Evolutionary conservation across 1,140 invertebrate species (phyloP).

Genomic region (Heliconius hermathena): DNA sequence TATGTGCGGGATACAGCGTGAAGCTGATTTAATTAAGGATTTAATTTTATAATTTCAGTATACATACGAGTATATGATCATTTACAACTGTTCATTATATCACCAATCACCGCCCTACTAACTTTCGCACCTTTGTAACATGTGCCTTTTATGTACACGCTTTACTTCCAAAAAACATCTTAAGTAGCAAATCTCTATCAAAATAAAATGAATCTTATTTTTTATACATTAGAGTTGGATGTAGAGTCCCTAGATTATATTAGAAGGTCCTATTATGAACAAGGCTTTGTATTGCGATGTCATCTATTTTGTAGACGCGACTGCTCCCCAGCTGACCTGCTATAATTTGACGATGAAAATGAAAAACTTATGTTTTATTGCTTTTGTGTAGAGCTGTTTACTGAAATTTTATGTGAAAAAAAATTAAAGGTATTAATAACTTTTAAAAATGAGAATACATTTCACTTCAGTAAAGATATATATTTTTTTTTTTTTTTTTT

Average conservation of each 20-base stretch:
- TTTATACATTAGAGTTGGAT: background rate
- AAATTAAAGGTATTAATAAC: background rate
- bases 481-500: too few relatives aligned
- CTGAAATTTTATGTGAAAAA: background rate
- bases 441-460: background rate
- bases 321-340: conserved; percentile 47
- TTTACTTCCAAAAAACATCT: background rate
- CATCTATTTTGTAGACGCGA: conserved; percentile 53
- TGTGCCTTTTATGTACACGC: conserved; percentile 52
- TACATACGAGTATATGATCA: background rate
- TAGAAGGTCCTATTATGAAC: conserved; percentile 9
- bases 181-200: background rate
- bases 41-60: background rate
- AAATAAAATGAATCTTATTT: background rate
- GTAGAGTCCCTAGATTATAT: background rate
- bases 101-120: conserved; percentile 46
- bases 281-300: conserved; percentile 44
- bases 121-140: conserved; percentile 59
- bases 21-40: too few relatives aligned
- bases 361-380: conserved; percentile 1
- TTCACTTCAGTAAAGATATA: background rate
- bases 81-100: conserved; percentile 55
- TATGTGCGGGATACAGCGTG: too few relatives aligned
- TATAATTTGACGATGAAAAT: conserved; percentile 32
- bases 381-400: background rate